Evolutionary conservation across 2,797 vertebrate species (phyloP).

Genomic region (Characodon lateralis): DNA sequence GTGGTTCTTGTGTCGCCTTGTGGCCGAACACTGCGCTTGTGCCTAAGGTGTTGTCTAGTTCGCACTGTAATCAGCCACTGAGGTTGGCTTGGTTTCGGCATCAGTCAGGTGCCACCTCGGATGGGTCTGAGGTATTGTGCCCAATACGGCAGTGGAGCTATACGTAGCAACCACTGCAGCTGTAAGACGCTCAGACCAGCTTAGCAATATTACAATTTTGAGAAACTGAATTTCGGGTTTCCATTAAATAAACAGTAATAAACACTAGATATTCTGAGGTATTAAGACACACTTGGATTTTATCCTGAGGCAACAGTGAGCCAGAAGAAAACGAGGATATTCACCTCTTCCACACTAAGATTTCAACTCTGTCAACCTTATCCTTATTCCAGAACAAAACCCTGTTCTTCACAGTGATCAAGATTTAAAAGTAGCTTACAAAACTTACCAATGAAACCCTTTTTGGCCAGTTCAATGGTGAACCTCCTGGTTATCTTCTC

Average conservation of each 20-base stretch:
- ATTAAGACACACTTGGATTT: background rate
- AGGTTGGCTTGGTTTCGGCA: no score
- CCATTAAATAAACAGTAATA: background rate
- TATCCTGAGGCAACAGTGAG: background rate
- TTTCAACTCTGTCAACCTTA: no score
- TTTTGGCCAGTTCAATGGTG: conserved; percentile 98
- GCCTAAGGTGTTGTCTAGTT: no score
- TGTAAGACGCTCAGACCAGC: no score
- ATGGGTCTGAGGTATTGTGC: no score
- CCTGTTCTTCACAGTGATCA: no score
- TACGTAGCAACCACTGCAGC: no score
- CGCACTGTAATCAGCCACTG: no score
- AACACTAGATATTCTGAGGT: background rate
- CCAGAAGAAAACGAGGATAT: background rate
- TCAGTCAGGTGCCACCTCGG: no score
- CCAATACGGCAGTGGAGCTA: no score
- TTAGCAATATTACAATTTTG: background rate
- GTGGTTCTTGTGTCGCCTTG: no score
- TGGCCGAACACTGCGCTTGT: no score
- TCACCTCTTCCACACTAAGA: background rate
- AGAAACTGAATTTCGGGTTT: background rate
- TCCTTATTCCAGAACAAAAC: background rate
- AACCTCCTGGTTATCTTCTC: conserved; percentile 99
- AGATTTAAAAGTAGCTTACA: background rate
- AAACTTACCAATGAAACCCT: conserved; percentile 96